Evolutionary conservation across 2,113 vertebrate genomes (phyloP), one percentile per base, ranked within the genome.

Genomic region (Etheostoma spectabile): DNA sequence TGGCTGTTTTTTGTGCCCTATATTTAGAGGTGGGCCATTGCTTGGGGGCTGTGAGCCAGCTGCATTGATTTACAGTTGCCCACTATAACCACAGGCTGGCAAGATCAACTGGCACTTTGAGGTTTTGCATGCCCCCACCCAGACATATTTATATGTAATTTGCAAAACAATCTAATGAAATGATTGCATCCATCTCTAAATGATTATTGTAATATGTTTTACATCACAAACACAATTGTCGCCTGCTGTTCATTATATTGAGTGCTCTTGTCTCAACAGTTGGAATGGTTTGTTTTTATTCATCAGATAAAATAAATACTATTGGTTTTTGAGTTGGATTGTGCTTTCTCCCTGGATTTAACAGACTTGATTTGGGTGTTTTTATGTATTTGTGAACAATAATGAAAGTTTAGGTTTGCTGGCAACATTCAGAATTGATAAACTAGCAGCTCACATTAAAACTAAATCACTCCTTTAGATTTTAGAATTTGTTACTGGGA

Each of bases 41-140:
- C 86, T 65, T 22, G 59, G 65, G 74, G 59, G 52, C 21, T 57
- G 52, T 7, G 16, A 82, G 76, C 45, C 38, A 63, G 56, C 52
- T 15, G 4, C 77, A 92, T 92, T 75, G 91, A 93, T 92, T 91
- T 65, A 19, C 69, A 74, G 70, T 86, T 69, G 33, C 73, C 55
- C 70, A 48, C 66, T 61, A 8, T 61, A 72, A 82, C 84, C 81
- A 66, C 66, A 22, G 63, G 61, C 85, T 59, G 66, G 33, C 77
- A 74, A n/a, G 77, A 77, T 82, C 76, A 81, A 61, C 76, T 74
- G 77, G 62, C 74, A 82, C 77, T 90, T 81, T 73, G 77, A 69
- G 75, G 77, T 74, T 46, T 19, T 24, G 35, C 22, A 2, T 64
- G 78, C 57, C 24, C 24, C 51, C 53, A 22, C 77, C 48, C 56